Evolutionary conservation across 1,140 invertebrate species (phyloP), one percentile per base, ranked within the genome.

Genomic region (Pseudachorutes palmiensis): DNA sequence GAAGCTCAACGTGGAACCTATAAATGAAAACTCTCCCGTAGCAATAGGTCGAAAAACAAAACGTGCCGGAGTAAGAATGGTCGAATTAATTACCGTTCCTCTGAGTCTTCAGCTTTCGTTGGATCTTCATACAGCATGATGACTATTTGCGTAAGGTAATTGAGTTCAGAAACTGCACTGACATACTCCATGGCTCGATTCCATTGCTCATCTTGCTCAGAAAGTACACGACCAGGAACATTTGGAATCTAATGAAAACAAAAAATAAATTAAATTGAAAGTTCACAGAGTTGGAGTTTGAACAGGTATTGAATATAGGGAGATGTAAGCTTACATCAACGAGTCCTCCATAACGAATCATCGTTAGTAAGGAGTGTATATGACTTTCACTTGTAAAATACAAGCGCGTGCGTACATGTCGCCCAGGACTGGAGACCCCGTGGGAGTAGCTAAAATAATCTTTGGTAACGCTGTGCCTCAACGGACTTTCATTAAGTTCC

Each of bases 301-400:
- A n/a, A n/a, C n/a, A n/a, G n/a, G 62, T 51, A 45, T 51, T 64
- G 1, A 67, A 1, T 33, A 19, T 66, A 19, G 31, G 2, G n/a
- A 16, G 24, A 41, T 32, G n/a, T 31, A 26, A 41, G 81, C 83
- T 83, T 77, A 92, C 91, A 80, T 95, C 89, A 24, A 94, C 83
- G 57, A 99, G 80, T 32, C 90, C 92, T 36, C 97, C 97, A 78
- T 92, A 97, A 70, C 95, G 84, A 31, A 99, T 82, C 62, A 98
- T 92, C 12, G 94, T 98, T 55, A 99, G 83, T 63, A 99, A 80
- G 3, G 96, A 98, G 80, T 99, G 97, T 66, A 99, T 94, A 80
- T 99, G 97, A 78, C 93, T 97, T 82, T 99, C 97, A 78, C 94
- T 98, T 2, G 97, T 99, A 77, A 99, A 99, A 79, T 99, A 99